Conservation (phyloP, 2,113 vertebrate genomes). For the Grammatotria lemairii region DNA sequence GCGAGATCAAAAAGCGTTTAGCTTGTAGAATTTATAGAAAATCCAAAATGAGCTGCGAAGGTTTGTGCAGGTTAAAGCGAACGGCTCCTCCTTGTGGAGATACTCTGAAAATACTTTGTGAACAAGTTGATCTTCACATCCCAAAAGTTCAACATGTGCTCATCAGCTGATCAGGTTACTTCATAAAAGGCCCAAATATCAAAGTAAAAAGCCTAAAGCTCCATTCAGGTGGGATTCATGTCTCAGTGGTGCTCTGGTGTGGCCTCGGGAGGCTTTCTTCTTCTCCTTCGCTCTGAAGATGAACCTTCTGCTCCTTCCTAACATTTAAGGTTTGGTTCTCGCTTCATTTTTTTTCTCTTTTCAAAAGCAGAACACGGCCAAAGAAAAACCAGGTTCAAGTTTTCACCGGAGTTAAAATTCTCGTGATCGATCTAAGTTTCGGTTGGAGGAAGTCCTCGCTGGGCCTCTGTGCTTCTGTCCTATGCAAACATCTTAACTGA, state of each 20-base stretch:
- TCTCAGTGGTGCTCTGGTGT: not conserved
- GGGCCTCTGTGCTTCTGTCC: not conserved
- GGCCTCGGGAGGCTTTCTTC: not conserved
- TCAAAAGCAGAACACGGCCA: not conserved
- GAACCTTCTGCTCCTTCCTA: not conserved
- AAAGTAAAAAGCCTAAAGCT: accelerated
- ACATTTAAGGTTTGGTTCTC: accelerated
- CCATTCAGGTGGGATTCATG: not conserved
- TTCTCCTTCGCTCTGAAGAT: accelerated
- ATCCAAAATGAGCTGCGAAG: not conserved
- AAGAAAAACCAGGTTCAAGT: not conserved
- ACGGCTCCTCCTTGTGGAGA: not conserved
- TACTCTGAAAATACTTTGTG: not conserved
- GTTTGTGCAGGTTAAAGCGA: not conserved
- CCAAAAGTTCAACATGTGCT: accelerated
- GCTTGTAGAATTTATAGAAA: not conserved
- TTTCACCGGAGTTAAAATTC: not conserved
- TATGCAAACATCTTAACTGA: not conserved
- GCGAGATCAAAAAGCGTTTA: accelerated
- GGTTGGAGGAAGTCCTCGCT: not conserved
- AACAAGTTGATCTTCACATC: not conserved
- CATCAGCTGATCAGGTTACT: not conserved
- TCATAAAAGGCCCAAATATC: not conserved
- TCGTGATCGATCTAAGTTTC: accelerated
- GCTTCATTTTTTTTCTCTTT: not conserved